These are phyloP conservation scores for Pyrrhopygopsis socrates DNA, from an alignment of 2,888 invertebrate genomes.

Conservation along the genomic window DNA sequence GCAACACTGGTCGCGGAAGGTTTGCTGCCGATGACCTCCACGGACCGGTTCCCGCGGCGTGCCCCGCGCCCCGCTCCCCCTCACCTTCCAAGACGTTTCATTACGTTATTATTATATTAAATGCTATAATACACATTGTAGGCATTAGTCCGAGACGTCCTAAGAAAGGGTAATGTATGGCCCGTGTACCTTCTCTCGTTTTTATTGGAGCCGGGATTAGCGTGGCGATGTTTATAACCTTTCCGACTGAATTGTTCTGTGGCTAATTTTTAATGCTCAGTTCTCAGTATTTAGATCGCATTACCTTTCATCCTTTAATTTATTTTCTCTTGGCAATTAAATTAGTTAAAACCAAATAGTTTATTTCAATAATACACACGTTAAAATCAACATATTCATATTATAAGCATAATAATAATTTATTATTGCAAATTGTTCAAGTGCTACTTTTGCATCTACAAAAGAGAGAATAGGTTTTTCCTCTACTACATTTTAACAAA, in stretches of 20 bases:
- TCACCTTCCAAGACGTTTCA: conserved; percentile 93
- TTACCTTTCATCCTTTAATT: conserved; percentile 60
- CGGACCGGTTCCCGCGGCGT: conserved; percentile 93
- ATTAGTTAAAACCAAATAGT: too few relatives aligned
- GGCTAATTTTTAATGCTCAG: conserved; percentile 67
- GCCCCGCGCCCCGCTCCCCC: conserved; percentile 87
- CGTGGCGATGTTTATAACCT: conserved; percentile 91
- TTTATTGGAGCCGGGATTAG: conserved; percentile 91
- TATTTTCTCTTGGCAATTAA: conserved; percentile 50
- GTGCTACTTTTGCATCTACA: too few relatives aligned
- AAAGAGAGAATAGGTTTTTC: too few relatives aligned
- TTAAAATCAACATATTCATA: too few relatives aligned
- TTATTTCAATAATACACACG: too few relatives aligned
- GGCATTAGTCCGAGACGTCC: conserved; percentile 93
- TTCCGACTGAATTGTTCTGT: conserved; percentile 91
- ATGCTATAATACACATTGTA: conserved; percentile 95
- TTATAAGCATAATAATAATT: too few relatives aligned
- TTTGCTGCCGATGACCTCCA: conserved; percentile 95
- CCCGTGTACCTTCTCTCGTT: conserved; percentile 88
- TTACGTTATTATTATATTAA: conserved; percentile 95
- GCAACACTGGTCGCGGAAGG: conserved; percentile 94
- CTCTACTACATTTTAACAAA: too few relatives aligned
- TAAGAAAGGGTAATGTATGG: conserved; percentile 92
- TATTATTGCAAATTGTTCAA: too few relatives aligned
- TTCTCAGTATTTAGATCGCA: conserved; percentile 64